Conservation (phyloP, 2,797 vertebrate species). For the Thaleichthys pacificus region DNA sequence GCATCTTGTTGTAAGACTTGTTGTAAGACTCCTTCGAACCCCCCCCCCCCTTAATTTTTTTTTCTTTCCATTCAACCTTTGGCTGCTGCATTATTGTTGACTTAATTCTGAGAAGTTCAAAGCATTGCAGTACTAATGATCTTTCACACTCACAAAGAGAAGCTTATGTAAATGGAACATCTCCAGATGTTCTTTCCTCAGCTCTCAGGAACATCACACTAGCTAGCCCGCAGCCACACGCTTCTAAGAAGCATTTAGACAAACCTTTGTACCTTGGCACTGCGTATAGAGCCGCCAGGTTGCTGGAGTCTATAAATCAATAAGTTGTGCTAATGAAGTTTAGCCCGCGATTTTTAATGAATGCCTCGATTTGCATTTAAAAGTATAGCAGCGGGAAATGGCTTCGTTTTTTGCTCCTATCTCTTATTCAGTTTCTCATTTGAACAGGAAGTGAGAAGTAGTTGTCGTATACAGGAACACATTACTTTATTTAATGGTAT, state of each 20-base stretch:
- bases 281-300: slow-evolving; percentile 72
- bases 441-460: slow-evolving; percentile 33
- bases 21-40: slow-evolving; percentile 26
- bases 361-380: slow-evolving; percentile 79
- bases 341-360: slow-evolving; percentile 75
- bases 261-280: slow-evolving; percentile 78
- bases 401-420: slow-evolving; percentile 61
- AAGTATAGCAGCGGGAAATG: slow-evolving; percentile 70
- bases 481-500: slow-evolving; percentile 15
- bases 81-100: slow-evolving; percentile 45
- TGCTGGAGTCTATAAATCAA: slow-evolving; percentile 71
- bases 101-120: slow-evolving; percentile 64
- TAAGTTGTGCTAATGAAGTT: slow-evolving; percentile 78
- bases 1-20: neutral
- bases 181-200: slow-evolving; percentile 72
- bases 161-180: slow-evolving; percentile 80
- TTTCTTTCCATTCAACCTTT: slow-evolving; percentile 16
- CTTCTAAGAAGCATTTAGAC: slow-evolving; percentile 76
- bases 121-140: slow-evolving; percentile 74
- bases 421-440: slow-evolving; percentile 69
- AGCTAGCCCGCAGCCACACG: slow-evolving; percentile 63
- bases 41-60: slow-evolving; percentile 27
- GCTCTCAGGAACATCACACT: slow-evolving; percentile 64
- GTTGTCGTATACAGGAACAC: slow-evolving; percentile 17
- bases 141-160: slow-evolving; percentile 72